Conservation (phyloP, 2,888 invertebrate genomes). For the Stenodera caucasica region DNA sequence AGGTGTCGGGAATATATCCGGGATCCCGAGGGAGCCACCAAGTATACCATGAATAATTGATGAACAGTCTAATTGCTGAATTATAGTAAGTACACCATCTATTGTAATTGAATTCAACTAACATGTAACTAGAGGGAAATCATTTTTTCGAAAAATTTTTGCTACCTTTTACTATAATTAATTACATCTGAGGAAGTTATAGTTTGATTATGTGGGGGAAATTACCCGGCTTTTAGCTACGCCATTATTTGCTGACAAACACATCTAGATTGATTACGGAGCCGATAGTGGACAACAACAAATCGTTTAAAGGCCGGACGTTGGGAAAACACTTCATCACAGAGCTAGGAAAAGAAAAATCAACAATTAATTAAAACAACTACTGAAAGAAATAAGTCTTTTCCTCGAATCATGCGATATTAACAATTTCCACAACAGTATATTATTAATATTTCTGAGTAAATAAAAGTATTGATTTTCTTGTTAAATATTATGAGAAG, state of each 20-base stretch:
- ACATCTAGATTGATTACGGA: neutral
- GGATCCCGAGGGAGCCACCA: neutral
- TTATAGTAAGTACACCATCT: slow-evolving; percentile 21
- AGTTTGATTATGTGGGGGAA: slow-evolving; percentile 21
- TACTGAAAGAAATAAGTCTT: too few relatives aligned
- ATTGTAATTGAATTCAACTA: slow-evolving; percentile 20
- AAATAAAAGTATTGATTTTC: too few relatives aligned
- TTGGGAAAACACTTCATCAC: too few relatives aligned
- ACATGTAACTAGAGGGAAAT: neutral
- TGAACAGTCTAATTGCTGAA: slow-evolving; percentile 26
- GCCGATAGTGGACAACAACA: neutral
- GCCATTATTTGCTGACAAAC: slow-evolving; percentile 4
- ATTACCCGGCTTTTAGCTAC: slow-evolving; percentile 14
- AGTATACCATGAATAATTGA: slow-evolving; percentile 25
- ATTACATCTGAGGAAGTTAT: too few relatives aligned
- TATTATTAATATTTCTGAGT: too few relatives aligned
- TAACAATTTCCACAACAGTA: too few relatives aligned
- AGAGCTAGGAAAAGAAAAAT: neutral
- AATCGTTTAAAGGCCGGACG: neutral
- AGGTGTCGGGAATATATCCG: neutral
- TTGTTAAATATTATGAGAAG: too few relatives aligned
- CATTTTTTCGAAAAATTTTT: too few relatives aligned
- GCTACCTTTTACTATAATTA: too few relatives aligned
- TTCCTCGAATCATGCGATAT: too few relatives aligned
- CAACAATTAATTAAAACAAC: neutral